A percentile compares a stretch with the other conserved stretches of the same genome.
Conservation (phyloP, 2,888 invertebrate genomes). For the Julus scandinavius region DNA sequence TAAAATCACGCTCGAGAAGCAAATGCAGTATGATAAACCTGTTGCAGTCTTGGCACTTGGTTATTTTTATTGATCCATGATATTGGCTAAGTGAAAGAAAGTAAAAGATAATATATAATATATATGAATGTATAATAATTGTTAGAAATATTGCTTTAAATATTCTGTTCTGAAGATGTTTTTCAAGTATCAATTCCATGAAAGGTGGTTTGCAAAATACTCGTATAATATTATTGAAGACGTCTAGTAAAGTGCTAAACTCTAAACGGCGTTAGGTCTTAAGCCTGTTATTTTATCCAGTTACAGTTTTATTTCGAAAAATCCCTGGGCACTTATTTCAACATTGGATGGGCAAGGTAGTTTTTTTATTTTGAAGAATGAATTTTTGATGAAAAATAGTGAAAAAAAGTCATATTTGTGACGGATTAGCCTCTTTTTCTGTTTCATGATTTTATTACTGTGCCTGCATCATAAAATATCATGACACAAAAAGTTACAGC, state of each 20-base stretch:
- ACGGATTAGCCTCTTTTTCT: background rate
- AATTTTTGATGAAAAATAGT: background rate
- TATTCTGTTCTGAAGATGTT: no score
- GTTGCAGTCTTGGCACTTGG: no score
- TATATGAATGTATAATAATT: no score
- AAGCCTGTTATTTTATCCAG: background rate
- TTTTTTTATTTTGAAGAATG: background rate
- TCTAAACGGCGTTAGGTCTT: no score
- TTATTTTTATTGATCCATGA: no score
- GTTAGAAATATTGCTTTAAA: no score
- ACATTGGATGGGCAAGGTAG: background rate
- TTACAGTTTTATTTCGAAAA: background rate
- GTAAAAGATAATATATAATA: no score
- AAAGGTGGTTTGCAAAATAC: background rate
- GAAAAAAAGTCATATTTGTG: background rate
- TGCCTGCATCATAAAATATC: constrained; percentile 20
- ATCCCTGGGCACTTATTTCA: background rate
- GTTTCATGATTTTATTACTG: background rate
- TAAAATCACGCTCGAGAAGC: no score
- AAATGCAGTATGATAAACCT: no score
- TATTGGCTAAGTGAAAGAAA: no score
- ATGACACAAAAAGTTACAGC: constrained; percentile 17
- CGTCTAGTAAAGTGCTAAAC: background rate
- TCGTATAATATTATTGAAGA: background rate
- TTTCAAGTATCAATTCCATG: no score